Conservation (phyloP, 2,888 invertebrate species). For the Capitulum mitella region DNA sequence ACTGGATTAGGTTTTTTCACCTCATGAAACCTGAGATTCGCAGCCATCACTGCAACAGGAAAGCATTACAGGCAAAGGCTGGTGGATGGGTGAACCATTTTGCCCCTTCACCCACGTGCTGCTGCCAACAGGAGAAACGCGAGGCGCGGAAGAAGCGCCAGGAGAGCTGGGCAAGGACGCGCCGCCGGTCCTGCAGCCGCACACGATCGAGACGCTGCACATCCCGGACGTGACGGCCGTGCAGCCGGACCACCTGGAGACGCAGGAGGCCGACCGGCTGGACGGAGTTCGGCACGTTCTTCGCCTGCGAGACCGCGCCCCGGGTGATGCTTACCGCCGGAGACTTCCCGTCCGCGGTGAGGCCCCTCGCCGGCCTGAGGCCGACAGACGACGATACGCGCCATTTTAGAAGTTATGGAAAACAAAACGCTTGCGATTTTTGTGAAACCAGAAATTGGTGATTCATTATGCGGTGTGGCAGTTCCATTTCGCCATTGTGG, state of each 20-base stretch:
- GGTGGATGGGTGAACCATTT: background rate
- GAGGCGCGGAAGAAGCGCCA: conserved; percentile 50
- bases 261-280: conserved; percentile 61
- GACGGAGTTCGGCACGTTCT: conserved; percentile 87
- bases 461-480: too few relatives aligned
- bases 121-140: conserved; percentile 50
- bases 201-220: conserved; percentile 86
- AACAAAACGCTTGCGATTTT: too few relatives aligned
- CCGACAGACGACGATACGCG: too few relatives aligned
- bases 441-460: too few relatives aligned
- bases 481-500: too few relatives aligned
- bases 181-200: conserved; percentile 62
- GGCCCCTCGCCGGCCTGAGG: too few relatives aligned
- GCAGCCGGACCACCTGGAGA: conserved; percentile 61
- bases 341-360: conserved; percentile 70
- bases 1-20: background rate
- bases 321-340: conserved; percentile 93
- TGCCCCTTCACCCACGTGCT: background rate
- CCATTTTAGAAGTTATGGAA: too few relatives aligned
- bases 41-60: background rate
- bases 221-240: conserved; percentile 84
- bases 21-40: background rate
- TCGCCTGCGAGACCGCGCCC: conserved; percentile 65
- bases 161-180: conserved; percentile 48
- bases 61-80: background rate